Percentiles rank a stretch among this genome's conserved stretches.
These are phyloP conservation scores for Bedellia somnulentella DNA, from an alignment of 2,888 invertebrate species.

Conservation along the genomic window DNA sequence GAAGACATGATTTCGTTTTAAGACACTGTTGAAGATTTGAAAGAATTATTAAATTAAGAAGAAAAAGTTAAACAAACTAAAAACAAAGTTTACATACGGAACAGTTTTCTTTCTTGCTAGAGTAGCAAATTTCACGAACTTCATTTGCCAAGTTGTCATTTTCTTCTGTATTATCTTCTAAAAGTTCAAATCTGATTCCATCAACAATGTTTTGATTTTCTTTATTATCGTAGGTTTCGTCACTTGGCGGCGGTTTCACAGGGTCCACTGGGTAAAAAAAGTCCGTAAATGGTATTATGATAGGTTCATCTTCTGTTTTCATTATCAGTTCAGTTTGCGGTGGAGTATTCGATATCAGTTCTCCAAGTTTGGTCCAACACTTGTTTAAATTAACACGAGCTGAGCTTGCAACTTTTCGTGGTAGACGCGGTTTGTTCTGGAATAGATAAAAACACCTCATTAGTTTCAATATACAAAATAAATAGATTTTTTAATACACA, in stretches of 20 bases:
- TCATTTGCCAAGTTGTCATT: conserved; percentile 63
- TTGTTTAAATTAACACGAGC: conserved; percentile 66
- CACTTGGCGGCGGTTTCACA: conserved; percentile 35
- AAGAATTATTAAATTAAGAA: conserved; percentile 17
- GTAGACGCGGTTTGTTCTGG: conserved; percentile 61
- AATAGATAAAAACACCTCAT: conserved; percentile 12
- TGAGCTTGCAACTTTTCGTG: conserved; percentile 56
- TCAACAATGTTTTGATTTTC: conserved; percentile 48
- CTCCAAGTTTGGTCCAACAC: conserved; percentile 66
- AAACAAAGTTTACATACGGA: conserved; percentile 50
- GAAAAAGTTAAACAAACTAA: conserved; percentile 11
- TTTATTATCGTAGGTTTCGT: conserved; percentile 42
- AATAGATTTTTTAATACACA: not conserved
- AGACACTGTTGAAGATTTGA: conserved; percentile 42
- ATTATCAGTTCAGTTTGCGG: conserved; percentile 46
- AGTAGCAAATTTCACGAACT: conserved; percentile 57
- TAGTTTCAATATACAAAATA: conserved; percentile 1
- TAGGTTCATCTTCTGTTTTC: conserved; percentile 49
- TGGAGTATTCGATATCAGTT: conserved; percentile 48
- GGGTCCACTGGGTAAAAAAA: conserved; percentile 42
- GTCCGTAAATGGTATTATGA: conserved; percentile 39
- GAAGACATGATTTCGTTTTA: conserved; percentile 59
- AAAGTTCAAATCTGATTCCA: conserved; percentile 37
- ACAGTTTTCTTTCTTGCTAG: conserved; percentile 29
- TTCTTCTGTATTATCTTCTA: conserved; percentile 40